Evolutionary conservation across 2,888 invertebrate genomes (phyloP), one percentile per base, ranked within the genome.

Genomic region (Caenorhabditis sinica): DNA sequence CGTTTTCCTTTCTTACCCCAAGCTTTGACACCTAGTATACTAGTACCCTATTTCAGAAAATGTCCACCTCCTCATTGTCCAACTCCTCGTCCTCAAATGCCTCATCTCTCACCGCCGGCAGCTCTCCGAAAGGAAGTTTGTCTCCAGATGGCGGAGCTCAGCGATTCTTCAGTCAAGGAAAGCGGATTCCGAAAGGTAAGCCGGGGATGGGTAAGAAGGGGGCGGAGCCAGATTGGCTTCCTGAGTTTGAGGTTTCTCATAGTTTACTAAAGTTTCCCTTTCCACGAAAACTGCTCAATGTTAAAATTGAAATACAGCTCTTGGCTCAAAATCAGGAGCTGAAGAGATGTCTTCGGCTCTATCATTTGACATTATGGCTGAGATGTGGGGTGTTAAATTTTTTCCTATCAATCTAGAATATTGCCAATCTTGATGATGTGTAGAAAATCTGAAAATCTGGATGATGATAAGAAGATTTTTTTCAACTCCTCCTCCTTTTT

Each of bases 101-200:
- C n/a, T 79, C 80, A 63, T 65, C 66, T 2, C 56, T 72, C 58
- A 13, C 56, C 56, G 58, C 43, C 30, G 75, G 58, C 17, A 36
- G 30, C 11, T 68, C 80, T 6, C 65, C 72, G 5, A 72, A 69
- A 0, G 56, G 66, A n/a, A 80, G 65, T 25, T 20, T 80, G 23
- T 80, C 80, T 25, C 80, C 80, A 4, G 80, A 80, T 45, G 65
- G 63, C 3, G 80, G 71, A 23, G 66, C 81, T 36, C 85, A 85
- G 33, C 25, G 77, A 25, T 89, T 88, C 72, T 89, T 87, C 84
- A 87, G 88, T 43, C 80, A 89, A n/a, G 87, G 88, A 51, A 89
- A 89, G 60, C 82, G 86, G 20, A 89, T 89, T 69, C 89, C 89
- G 15, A 87, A 86, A 83, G 86, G 89, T 88, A 23, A 33, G 69